These are phyloP conservation scores for Portunus trituberculatus DNA, from an alignment of 1,140 invertebrate species.

Conservation along the genomic window DNA sequence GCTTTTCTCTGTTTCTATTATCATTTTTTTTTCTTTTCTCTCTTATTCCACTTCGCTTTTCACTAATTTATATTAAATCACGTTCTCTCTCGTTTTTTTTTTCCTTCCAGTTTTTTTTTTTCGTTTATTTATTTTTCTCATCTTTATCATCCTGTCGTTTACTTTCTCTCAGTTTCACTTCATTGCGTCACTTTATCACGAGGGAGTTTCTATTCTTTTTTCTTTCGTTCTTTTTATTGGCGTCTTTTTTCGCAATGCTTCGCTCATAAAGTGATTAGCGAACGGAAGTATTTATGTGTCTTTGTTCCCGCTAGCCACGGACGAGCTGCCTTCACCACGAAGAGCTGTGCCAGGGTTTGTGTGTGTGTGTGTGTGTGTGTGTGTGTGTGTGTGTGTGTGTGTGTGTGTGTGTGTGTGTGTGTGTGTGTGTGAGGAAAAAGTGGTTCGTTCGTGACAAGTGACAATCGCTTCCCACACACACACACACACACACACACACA, in stretches of 20 bases:
- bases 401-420: constrained; percentile 20
- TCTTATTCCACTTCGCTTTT: too few species aligned
- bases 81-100: too few species aligned
- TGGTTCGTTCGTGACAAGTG: neutral
- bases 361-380: constrained; percentile 9
- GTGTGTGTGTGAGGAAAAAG: neutral
- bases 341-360: neutral
- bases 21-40: too few species aligned
- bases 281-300: neutral
- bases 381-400: constrained; percentile 20
- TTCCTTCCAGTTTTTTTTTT: neutral
- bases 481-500: neutral
- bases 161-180: neutral
- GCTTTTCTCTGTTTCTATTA: too few species aligned
- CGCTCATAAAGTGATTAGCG: neutral
- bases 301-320: neutral
- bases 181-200: neutral
- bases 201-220: neutral
- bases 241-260: neutral
- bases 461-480: neutral
- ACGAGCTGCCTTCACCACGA: neutral
- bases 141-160: neutral
- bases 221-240: neutral
- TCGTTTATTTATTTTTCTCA: neutral
- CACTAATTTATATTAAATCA: too few species aligned